Evolutionary conservation across 2,113 vertebrate genomes (phyloP).

Genomic region (Apaloderma vittatum): DNA sequence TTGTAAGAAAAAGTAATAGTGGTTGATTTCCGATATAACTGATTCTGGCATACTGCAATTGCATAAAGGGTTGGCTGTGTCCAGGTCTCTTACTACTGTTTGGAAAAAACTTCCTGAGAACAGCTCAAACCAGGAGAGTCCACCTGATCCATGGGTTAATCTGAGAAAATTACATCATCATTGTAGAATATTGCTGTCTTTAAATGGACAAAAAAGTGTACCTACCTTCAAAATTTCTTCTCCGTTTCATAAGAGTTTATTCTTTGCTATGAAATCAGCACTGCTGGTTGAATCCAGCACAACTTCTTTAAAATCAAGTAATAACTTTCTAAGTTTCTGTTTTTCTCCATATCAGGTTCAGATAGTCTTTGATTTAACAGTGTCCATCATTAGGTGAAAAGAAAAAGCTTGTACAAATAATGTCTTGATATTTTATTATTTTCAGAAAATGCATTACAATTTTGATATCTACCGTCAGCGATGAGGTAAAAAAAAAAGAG

Average conservation of each 20-base stretch:
- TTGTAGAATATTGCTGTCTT: neutral
- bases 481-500: slow-evolving; percentile 53
- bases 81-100: neutral
- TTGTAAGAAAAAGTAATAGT: neutral
- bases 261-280: neutral
- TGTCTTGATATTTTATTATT: slow-evolving; percentile 18
- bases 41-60: neutral
- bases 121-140: neutral
- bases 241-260: neutral
- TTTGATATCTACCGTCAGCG: slow-evolving; percentile 39
- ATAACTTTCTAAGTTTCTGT: neutral
- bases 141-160: neutral
- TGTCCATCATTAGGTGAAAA: slow-evolving; percentile 12
- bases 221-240: neutral
- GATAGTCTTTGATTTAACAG: slow-evolving; percentile 18
- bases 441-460: slow-evolving; percentile 54
- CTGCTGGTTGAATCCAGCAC: neutral
- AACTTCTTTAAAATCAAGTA: neutral
- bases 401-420: neutral
- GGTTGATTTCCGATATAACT: neutral
- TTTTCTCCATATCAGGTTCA: slow-evolving; percentile 17
- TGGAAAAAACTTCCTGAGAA: neutral
- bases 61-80: neutral
- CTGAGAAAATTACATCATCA: neutral
- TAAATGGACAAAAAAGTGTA: neutral